Evolutionary conservation across 1,140 invertebrate species (phyloP).

Genomic region (Panonychus citri): DNA sequence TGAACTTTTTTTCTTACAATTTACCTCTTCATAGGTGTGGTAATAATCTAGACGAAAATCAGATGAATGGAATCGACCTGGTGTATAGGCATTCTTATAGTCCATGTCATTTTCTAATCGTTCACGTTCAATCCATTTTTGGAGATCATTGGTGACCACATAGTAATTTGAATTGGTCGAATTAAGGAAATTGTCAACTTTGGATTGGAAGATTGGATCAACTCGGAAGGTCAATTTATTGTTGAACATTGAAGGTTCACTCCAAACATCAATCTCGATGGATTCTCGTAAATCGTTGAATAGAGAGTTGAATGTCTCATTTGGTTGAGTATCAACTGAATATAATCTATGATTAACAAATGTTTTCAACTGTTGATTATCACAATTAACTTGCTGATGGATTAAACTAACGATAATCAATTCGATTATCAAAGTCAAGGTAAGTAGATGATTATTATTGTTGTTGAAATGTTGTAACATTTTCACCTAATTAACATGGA

Average conservation of each 20-base stretch:
- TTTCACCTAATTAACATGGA: too few relatives aligned
- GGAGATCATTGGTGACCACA: neutral
- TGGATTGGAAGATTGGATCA: neutral
- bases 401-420: too few relatives aligned
- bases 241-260: neutral
- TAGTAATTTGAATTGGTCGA: neutral
- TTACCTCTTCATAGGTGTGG: neutral
- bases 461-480: too few relatives aligned
- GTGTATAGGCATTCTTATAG: neutral
- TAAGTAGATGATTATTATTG: too few relatives aligned
- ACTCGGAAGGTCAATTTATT: neutral
- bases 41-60: constrained; percentile 1
- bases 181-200: neutral
- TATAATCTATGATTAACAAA: neutral
- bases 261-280: neutral
- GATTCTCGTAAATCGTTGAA: neutral
- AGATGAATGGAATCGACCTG: neutral
- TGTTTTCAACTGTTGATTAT: neutral
- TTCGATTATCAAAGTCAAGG: too few relatives aligned
- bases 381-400: too few relatives aligned
- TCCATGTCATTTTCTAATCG: neutral
- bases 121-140: neutral
- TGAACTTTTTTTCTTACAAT: neutral
- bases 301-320: neutral
- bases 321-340: neutral